These are phyloP conservation scores for Cynopterus sphinx DNA, from an alignment of 2,797 vertebrate genomes.

Conservation along the genomic window DNA sequence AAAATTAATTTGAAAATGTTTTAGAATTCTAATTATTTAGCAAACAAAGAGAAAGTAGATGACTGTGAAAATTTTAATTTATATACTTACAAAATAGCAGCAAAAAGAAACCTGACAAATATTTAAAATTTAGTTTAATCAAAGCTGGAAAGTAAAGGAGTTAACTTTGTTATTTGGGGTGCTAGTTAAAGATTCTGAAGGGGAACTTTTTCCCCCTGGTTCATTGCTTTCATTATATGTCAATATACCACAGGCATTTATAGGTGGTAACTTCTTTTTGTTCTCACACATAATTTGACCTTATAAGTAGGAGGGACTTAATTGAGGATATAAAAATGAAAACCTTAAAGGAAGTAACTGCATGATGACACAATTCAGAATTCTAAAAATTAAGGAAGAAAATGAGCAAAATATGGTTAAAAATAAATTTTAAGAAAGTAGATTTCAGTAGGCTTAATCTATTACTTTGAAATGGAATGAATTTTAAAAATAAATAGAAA, in stretches of 20 bases:
- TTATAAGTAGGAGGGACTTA: neutral
- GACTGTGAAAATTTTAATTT: conserved; percentile 27
- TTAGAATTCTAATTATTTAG: neutral
- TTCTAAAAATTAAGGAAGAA: neutral
- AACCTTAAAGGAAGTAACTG: neutral
- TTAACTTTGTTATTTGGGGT: neutral
- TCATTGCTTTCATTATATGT: neutral
- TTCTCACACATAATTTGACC: neutral
- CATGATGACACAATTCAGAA: neutral
- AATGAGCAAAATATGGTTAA: neutral
- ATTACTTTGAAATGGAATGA: neutral
- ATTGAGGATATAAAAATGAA: conserved; percentile 18
- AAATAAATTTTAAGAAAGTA: neutral
- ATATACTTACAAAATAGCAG: neutral
- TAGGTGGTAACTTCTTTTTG: neutral
- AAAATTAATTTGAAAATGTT: neutral
- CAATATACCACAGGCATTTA: neutral
- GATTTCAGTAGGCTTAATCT: neutral
- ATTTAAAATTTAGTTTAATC: neutral
- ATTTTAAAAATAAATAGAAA: neutral
- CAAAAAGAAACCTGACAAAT: neutral
- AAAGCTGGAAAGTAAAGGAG: neutral
- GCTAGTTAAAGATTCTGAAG: neutral
- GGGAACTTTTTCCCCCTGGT: neutral
- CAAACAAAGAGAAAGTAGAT: neutral